These are phyloP conservation scores for Magallana angulata DNA, from an alignment of 1,140 invertebrate genomes.

Conservation along the genomic window DNA sequence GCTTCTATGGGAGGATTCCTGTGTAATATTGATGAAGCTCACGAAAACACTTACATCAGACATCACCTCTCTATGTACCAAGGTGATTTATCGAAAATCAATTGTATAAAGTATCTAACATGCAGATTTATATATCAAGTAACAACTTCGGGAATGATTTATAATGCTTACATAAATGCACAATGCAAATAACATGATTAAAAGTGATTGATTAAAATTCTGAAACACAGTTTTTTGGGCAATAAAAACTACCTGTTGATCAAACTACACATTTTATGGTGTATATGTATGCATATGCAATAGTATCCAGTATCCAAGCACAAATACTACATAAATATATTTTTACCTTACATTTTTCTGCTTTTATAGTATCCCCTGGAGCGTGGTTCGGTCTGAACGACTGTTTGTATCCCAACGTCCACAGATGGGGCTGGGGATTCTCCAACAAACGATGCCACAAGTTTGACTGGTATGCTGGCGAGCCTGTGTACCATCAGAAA, in stretches of 20 bases:
- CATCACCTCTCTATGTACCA: not conserved
- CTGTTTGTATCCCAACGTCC: slow-evolving; percentile 18
- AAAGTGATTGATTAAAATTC: too few species aligned
- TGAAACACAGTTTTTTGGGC: too few species aligned
- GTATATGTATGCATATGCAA: too few species aligned
- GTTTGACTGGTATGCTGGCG: slow-evolving; percentile 26
- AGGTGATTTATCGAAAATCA: not conserved
- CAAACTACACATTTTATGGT: too few species aligned
- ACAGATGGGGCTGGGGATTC: slow-evolving; percentile 39
- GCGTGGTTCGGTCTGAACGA: slow-evolving; percentile 36
- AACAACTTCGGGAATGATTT: too few species aligned
- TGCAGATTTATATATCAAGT: too few species aligned
- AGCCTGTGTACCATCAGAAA: not conserved
- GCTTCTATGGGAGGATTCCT: slow-evolving; percentile 33
- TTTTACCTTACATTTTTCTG: not conserved
- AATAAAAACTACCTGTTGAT: too few species aligned
- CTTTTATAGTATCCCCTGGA: not conserved
- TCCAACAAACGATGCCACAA: slow-evolving; percentile 6
- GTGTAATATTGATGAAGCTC: not conserved
- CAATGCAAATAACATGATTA: too few species aligned
- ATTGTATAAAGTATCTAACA: too few species aligned
- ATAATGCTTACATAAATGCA: too few species aligned
- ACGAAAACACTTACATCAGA: slow-evolving; percentile 39
- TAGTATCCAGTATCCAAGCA: too few species aligned
- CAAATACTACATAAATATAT: too few species aligned